Percentiles rank a stretch among this genome's conserved stretches.
Evolutionary conservation across 1,140 invertebrate species (phyloP).

Genomic region (Lithobius niger): DNA sequence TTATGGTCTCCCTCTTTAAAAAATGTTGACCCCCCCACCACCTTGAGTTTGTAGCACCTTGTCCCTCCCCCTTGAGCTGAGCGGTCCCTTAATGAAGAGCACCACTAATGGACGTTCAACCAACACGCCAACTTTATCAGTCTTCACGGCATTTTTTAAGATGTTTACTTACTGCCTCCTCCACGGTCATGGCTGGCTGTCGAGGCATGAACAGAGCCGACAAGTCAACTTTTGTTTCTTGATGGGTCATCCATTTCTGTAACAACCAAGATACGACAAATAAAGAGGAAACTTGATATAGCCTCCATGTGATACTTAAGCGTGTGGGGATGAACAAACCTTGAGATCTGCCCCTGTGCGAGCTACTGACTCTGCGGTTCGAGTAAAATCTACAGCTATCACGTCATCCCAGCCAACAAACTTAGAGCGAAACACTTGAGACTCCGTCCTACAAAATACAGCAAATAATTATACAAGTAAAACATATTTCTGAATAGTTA

Average conservation of each 20-base stretch:
- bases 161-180: constrained; percentile 52
- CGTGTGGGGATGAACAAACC: constrained; percentile 18
- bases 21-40: too few species aligned
- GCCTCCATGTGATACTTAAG: not conserved
- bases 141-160: too few species aligned
- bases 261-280: constrained; percentile 9
- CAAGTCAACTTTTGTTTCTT: constrained; percentile 81
- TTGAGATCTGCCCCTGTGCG: constrained; percentile 91
- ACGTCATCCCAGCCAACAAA: constrained; percentile 98
- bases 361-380: constrained; percentile 92
- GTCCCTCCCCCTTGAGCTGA: too few species aligned
- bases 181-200: constrained; percentile 67
- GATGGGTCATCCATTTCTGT: constrained; percentile 69
- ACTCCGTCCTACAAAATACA: constrained; percentile 36
- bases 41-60: too few species aligned
- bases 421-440: constrained; percentile 91
- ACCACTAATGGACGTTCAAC: too few species aligned
- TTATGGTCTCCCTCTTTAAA: too few species aligned
- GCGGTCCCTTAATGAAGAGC: too few species aligned
- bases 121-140: too few species aligned
- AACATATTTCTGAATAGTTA: not conserved
- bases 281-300: not conserved
- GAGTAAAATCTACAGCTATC: constrained; percentile 96
- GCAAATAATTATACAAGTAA: constrained; percentile 5
- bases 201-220: constrained; percentile 90